A percentile compares a stretch with the other conserved stretches of the same genome.
These are phyloP conservation scores for Margarornis squamiger DNA, from an alignment of 2,797 vertebrate species.

Conservation along the genomic window DNA sequence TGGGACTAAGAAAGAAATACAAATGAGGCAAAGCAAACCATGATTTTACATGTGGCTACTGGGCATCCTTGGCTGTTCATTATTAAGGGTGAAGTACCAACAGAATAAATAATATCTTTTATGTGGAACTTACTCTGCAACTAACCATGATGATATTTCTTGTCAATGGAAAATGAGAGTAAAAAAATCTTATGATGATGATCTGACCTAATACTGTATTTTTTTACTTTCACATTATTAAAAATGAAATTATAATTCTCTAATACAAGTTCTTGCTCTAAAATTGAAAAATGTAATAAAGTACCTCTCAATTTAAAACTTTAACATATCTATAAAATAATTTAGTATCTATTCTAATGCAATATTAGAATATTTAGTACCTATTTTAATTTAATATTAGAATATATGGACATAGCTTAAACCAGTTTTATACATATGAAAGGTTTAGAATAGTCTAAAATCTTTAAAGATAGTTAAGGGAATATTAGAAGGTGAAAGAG, in stretches of 20 bases:
- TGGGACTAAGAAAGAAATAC: not conserved
- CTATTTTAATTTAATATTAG: slow-evolving; percentile 20
- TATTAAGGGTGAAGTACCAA: not conserved
- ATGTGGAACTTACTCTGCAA: not conserved
- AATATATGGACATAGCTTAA: slow-evolving; percentile 11
- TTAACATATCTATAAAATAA: slow-evolving; percentile 53
- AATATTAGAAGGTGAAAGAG: not conserved
- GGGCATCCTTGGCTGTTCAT: not conserved
- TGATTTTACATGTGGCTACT: not conserved
- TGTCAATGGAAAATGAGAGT: not conserved
- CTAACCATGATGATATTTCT: not conserved
- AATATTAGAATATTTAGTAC: slow-evolving; percentile 50
- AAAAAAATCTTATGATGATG: not conserved
- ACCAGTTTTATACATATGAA: not conserved
- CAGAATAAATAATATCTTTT: not conserved
- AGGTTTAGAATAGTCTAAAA: not conserved
- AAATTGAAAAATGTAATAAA: slow-evolving; percentile 51
- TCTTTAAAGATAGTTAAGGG: not conserved
- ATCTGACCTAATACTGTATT: not conserved
- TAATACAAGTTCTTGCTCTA: not conserved
- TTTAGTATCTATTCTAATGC: slow-evolving; percentile 27
- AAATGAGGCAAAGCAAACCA: not conserved
- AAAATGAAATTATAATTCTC: not conserved
- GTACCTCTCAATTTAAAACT: slow-evolving; percentile 40
- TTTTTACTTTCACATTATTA: slow-evolving; percentile 17